A percentile compares a stretch with the other conserved stretches of the same genome.
phyloP scores from a whole-genome alignment of 2,113 vertebrate genomes.

The Rhinoptilus africanus region DNA sequence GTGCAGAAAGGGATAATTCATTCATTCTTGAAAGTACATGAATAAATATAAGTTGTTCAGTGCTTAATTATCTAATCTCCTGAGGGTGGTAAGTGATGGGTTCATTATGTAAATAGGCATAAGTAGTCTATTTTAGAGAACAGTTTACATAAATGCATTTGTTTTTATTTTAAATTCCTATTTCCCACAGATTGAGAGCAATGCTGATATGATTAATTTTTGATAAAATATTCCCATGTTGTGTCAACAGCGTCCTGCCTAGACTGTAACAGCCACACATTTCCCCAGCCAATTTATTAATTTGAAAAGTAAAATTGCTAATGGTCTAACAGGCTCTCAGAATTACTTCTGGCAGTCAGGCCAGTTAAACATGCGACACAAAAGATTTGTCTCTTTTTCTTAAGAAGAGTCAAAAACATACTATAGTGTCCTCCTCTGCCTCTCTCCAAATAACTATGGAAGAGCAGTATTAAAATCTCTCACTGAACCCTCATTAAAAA shows the following conservation, averaged over 20 bases:
- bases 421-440: not conserved
- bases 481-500: not conserved
- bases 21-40: conserved; percentile 11
- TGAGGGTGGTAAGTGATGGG: conserved; percentile 46
- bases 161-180: conserved; percentile 53
- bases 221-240: conserved; percentile 13
- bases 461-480: not conserved
- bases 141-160: conserved; percentile 52
- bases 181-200: conserved; percentile 27
- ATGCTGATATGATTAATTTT: conserved; percentile 3
- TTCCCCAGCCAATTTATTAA: not conserved
- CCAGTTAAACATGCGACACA: not conserved
- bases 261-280: not conserved
- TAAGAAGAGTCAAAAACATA: not conserved
- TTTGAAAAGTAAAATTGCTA: not conserved
- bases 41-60: conserved; percentile 65
- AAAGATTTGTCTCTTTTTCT: not conserved
- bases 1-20: conserved; percentile 14
- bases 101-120: conserved; percentile 64
- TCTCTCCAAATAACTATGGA: not conserved
- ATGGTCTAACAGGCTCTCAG: not conserved
- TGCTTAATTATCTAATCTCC: conserved; percentile 68
- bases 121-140: conserved; percentile 58
- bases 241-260: not conserved
- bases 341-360: not conserved